Conservation (phyloP, 2,113 vertebrate genomes). For the cattle (Bos taurus) region DNA sequence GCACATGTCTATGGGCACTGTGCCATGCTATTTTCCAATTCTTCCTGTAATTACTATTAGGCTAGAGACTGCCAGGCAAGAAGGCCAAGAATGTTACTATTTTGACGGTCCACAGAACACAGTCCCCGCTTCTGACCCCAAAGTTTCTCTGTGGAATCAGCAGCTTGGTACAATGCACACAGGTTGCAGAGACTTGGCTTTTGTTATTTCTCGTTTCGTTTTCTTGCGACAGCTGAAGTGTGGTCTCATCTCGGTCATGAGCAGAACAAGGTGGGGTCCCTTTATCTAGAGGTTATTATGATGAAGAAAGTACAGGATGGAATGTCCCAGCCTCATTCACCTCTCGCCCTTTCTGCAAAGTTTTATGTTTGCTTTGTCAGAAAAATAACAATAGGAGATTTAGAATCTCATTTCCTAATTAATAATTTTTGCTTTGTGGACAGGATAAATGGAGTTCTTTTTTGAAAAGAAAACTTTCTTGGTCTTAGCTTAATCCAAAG, state of each 20-base stretch:
- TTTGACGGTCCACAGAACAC: background rate
- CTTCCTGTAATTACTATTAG: constrained; percentile 66
- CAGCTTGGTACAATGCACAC: background rate
- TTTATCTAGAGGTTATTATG: constrained; percentile 27
- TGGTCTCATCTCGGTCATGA: background rate
- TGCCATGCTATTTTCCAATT: constrained; percentile 47
- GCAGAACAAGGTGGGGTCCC: constrained; percentile 30
- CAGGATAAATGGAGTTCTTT: constrained; percentile 70
- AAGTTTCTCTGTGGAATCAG: background rate
- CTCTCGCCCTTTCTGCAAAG: constrained; percentile 54
- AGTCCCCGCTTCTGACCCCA: background rate
- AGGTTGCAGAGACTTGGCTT: background rate
- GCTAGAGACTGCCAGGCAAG: constrained; percentile 35
- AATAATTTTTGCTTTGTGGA: constrained; percentile 72
- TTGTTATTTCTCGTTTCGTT: background rate
- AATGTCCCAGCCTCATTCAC: background rate
- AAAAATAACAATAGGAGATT: constrained; percentile 69
- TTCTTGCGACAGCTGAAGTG: background rate
- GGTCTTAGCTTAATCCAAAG: constrained; percentile 60
- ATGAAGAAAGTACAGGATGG: constrained; percentile 1
- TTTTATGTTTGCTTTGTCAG: constrained; percentile 71
- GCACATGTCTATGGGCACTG: constrained; percentile 40
- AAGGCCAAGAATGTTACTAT: background rate
- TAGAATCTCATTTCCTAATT: constrained; percentile 75
- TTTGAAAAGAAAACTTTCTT: constrained; percentile 69